Evolutionary conservation across 2,113 vertebrate species (phyloP).

Genomic region (Ciconia boyciana): DNA sequence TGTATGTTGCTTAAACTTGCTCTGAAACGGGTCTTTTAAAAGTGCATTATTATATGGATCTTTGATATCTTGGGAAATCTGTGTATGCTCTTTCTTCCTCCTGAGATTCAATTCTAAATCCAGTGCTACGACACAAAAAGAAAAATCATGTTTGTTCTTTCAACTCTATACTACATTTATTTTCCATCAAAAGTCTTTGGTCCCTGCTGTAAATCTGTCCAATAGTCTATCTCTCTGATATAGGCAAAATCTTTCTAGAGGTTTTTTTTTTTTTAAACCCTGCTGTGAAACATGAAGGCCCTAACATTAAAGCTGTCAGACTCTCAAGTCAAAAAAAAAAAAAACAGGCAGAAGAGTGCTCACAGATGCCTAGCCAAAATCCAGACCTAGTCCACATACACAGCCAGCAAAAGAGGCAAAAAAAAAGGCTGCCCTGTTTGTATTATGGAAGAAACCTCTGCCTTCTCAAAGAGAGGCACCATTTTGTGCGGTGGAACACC

Average conservation of each 20-base stretch:
- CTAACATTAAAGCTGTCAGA: constrained; percentile 19
- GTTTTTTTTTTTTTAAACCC: not conserved
- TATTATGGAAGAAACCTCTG: not conserved
- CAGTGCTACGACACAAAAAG: not conserved
- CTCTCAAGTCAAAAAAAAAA: not conserved
- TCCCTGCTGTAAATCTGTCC: constrained; percentile 32
- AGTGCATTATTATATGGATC: not conserved
- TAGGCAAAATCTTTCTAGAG: not conserved
- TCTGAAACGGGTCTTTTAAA: not conserved
- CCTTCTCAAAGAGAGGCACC: not conserved
- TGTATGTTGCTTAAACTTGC: not conserved
- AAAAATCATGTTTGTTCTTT: constrained; percentile 21
- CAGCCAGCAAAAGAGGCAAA: not conserved
- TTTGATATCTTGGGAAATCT: constrained; percentile 23
- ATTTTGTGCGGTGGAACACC: not conserved
- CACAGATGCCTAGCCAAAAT: not conserved
- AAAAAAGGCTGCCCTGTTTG: not conserved
- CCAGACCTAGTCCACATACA: not conserved
- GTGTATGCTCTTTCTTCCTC: not conserved
- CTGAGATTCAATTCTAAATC: constrained; percentile 6
- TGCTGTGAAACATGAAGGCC: constrained; percentile 26
- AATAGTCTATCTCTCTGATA: not conserved
- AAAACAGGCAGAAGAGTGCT: not conserved
- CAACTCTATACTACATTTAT: not conserved
- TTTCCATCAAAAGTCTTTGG: constrained; percentile 29